Base-by-base conservation (phyloP, 2,797 vertebrate genomes). In the Silurus aristotelis region DNA sequence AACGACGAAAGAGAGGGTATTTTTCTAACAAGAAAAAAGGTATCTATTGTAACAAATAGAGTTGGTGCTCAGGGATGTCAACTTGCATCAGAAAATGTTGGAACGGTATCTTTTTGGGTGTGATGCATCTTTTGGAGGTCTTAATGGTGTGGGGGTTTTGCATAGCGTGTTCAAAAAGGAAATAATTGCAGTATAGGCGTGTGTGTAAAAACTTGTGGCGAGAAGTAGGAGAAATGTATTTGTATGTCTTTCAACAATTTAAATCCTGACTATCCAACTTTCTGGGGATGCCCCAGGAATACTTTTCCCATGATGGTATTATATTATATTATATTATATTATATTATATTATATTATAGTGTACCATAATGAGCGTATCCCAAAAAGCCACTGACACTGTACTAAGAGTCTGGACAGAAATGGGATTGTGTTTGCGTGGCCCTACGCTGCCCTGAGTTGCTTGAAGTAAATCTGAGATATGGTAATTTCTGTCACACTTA, bases 1-100 rank as follows among this genome's bases (percentile, higher is more conserved):
- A 84, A 31, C 67, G 14, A 80, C 78, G 46, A 85, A 67, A 85
- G 70, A 87, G 82, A 7, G 81, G 73, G 89, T 91, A 89, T 93
- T 92, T 91, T 90, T 86, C 86, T 87, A 80, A 87, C 88, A 88
- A 66, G 10, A 52, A 89, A 71, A 56, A 75, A 85, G 87, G 82
- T 86, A 77, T 83, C 85, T 77, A n/a, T 76, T 55, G 87, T 90
- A 84, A 64, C 38, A 64, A 79, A 79, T 87, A 82, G 81, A 88
- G 87, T 81, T 77, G 78, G 85, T 75, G 73, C 83, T 80, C 27
- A 63, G 13, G 56, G 13, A 87, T 75, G 81, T 87, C 88, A 78
- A 17, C 78, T 72, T 12, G 27, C 81, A 86, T 88, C 76, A 75
- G 55, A 76, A 76, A 84, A 80, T 31, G 19, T 73, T 58, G 61